These are phyloP conservation scores for Acanthurus tractus DNA, from an alignment of 2,797 vertebrate genomes.

Conservation along the genomic window DNA sequence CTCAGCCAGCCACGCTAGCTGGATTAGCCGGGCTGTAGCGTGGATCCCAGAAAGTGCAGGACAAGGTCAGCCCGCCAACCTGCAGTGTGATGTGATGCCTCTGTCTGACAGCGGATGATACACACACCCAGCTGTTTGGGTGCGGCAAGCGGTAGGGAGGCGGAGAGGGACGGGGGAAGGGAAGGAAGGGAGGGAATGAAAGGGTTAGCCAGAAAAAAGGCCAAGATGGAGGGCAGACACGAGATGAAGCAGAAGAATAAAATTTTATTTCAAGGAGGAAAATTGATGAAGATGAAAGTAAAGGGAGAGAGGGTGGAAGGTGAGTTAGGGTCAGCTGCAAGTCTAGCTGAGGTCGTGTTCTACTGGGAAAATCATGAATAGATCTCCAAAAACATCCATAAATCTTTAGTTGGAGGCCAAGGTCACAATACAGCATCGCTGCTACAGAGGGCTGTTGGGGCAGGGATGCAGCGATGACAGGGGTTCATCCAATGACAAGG, in stretches of 20 bases:
- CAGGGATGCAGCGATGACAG: slow-evolving; percentile 11
- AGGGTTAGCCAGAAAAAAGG: slow-evolving; percentile 4
- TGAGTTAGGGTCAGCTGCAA: background rate
- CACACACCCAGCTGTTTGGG: slow-evolving; percentile 54
- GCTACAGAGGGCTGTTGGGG: slow-evolving; percentile 10
- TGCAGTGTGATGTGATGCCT: slow-evolving; percentile 69
- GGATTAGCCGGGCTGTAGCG: slow-evolving; percentile 62
- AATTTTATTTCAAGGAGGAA: slow-evolving; percentile 18
- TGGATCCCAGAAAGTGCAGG: slow-evolving; percentile 67
- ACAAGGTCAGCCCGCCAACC: slow-evolving; percentile 77
- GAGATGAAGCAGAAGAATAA: slow-evolving; percentile 1
- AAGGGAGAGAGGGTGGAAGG: background rate
- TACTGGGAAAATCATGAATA: slow-evolving; percentile 9
- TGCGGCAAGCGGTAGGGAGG: slow-evolving; percentile 15
- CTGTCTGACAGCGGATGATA: slow-evolving; percentile 66
- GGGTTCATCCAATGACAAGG: slow-evolving; percentile 42
- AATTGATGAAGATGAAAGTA: background rate
- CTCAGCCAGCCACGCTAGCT: slow-evolving; percentile 58
- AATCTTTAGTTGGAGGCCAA: slow-evolving; percentile 20
- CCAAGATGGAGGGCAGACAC: background rate
- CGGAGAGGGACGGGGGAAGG: slow-evolving; percentile 14
- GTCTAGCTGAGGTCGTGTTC: background rate
- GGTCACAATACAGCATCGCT: slow-evolving; percentile 8
- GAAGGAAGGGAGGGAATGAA: slow-evolving; percentile 13
- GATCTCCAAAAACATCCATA: slow-evolving; percentile 10